Evolutionary conservation across 1,140 invertebrate genomes (phyloP), one percentile per base, ranked within the genome.

Genomic region (Cydia splendana): DNA sequence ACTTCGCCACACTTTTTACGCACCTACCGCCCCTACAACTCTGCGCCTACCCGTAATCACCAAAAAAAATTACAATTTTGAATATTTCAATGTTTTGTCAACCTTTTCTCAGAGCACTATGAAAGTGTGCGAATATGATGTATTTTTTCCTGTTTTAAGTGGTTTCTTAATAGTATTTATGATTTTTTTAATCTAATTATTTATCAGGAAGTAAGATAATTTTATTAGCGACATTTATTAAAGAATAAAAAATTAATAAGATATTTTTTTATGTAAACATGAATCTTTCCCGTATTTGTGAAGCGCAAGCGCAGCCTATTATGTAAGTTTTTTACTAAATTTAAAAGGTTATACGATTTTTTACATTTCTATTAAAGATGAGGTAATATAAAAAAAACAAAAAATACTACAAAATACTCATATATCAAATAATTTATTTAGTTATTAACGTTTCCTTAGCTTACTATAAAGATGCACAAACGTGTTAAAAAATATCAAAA

Each of bases 31-130:
- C 84, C 84, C 85, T 84, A 85, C 80, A 85, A 87, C 87, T 91
- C 87, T 89, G 91, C 91, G 91, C 91, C 90, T 91, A 91, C 88
- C 80, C 67, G 86, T 76, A 80, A 84, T 90, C 81, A 80, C 77
- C 78, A 90, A 92, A 92, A 92, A 91, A 88, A 82, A 86, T 77
- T 75, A 91, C 87, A 82, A 81, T 88, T 89, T 89, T 77, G 74
- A 73, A 84, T 85, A 30, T 74, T 51, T 28, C 24, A 53, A 18
- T 45, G 34, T 24, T 28, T 28, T 53, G 20, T 24, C 51, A 53
- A 18, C 73, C 20, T 74, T 74, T 51, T 51, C 12, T 34, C 45
- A 28, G 42, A 42, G 42, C 38, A 28, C 48, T 51, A 20, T 53
- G 13, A 51, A 45, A 24, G 45, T 20, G 24, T 4, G 12, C 48